phyloP scores from a whole-genome alignment of 2,888 invertebrate species.

The Amblyteles armatorius region DNA sequence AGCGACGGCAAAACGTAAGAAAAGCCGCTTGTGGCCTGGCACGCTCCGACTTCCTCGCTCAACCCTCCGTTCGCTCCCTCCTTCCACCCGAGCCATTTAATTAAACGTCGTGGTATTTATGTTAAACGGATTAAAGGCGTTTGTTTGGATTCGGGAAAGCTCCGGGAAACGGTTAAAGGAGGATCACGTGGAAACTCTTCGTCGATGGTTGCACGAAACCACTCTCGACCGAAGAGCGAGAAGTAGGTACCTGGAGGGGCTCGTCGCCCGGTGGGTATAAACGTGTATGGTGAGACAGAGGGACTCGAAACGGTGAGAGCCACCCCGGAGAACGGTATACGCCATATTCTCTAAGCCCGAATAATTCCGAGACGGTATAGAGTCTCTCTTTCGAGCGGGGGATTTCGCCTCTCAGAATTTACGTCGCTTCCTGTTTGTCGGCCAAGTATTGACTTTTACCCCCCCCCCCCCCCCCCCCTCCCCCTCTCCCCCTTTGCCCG shows the following conservation, averaged over 20 bases:
- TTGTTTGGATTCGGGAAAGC: constrained; percentile 72
- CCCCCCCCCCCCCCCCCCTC: constrained; percentile 40
- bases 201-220: background rate
- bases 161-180: constrained; percentile 50
- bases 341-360: constrained; percentile 74
- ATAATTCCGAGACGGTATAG: constrained; percentile 73
- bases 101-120: constrained; percentile 76
- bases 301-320: constrained; percentile 19
- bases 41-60: background rate
- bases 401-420: constrained; percentile 66
- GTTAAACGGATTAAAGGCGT: constrained; percentile 80
- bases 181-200: constrained; percentile 49
- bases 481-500: background rate
- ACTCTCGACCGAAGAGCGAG: constrained; percentile 18
- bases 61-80: background rate
- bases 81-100: constrained; percentile 70
- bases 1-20: constrained; percentile 32
- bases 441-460: constrained; percentile 74
- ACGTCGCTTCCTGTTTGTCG: constrained; percentile 71
- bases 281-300: constrained; percentile 12
- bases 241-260: constrained; percentile 1
- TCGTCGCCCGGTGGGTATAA: background rate
- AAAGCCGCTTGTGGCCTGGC: constrained; percentile 45
- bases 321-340: constrained; percentile 27
- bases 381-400: constrained; percentile 4